phyloP scores from a whole-genome alignment of 2,888 invertebrate species.

The Camponotus fellah region DNA sequence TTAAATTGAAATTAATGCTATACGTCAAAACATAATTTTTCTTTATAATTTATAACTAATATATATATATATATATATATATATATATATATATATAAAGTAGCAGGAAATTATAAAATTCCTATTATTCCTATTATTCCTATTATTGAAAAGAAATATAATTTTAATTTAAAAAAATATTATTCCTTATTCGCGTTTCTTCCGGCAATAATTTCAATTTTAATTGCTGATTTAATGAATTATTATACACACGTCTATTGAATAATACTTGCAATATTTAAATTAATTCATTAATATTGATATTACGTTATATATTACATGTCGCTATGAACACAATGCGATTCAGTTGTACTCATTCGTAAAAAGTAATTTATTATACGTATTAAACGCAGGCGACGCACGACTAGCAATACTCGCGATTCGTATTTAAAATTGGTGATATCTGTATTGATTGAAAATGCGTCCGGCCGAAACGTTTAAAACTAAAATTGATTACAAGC shows the following conservation, averaged over 20 bases:
- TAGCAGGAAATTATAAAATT: neutral
- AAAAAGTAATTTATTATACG: slow-evolving; percentile 49
- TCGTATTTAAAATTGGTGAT: slow-evolving; percentile 49
- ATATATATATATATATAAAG: too few species aligned
- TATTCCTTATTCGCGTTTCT: neutral
- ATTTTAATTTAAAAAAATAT: slow-evolving; percentile 3
- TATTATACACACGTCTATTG: slow-evolving; percentile 1
- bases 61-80: too few species aligned
- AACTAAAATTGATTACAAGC: slow-evolving; percentile 38
- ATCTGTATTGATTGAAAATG: slow-evolving; percentile 49
- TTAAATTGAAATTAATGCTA: neutral
- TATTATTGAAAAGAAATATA: neutral
- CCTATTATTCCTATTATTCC: neutral
- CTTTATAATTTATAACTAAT: neutral
- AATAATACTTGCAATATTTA: slow-evolving; percentile 30
- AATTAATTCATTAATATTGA: slow-evolving; percentile 48
- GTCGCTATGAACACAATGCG: neutral
- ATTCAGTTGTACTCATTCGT: neutral
- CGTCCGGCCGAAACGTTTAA: slow-evolving; percentile 23
- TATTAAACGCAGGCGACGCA: slow-evolving; percentile 34
- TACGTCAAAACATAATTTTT: neutral
- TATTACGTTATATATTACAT: slow-evolving; percentile 40
- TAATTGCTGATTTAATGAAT: slow-evolving; percentile 9
- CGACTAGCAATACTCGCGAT: slow-evolving; percentile 30
- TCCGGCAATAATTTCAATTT: slow-evolving; percentile 27